Conservation (phyloP, 2,888 invertebrate species). For the Eristalis tenax region DNA sequence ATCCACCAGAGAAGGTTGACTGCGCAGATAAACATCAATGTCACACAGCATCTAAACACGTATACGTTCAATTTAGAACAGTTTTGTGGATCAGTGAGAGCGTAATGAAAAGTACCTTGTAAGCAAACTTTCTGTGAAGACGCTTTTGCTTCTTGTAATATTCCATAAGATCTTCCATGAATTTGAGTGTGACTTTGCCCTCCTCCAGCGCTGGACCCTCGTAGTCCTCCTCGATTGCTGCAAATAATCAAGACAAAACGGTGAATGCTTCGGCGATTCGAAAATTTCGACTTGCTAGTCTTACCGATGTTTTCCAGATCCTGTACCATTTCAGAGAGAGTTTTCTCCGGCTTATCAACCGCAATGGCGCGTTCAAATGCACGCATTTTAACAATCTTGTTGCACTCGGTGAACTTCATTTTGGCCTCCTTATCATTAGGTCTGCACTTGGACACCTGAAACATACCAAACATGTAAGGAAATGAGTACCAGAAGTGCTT, state of each 20-base stretch:
- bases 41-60: conserved; percentile 91
- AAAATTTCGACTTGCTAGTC: conserved; percentile 2
- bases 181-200: conserved; percentile 93
- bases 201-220: conserved; percentile 93
- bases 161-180: conserved; percentile 94
- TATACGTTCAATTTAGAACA: background rate
- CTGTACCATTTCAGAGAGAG: conserved; percentile 90
- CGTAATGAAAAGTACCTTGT: conserved; percentile 85
- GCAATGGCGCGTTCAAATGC: conserved; percentile 99
- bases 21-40: conserved; percentile 91
- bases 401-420: conserved; percentile 95
- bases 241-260: too few species aligned
- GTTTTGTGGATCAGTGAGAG: background rate
- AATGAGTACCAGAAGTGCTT: background rate
- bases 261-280: background rate
- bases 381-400: conserved; percentile 95
- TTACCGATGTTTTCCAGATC: conserved; percentile 95
- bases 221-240: conserved; percentile 98
- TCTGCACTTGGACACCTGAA: conserved; percentile 92
- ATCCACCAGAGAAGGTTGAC: conserved; percentile 93
- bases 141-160: conserved; percentile 95
- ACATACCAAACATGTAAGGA: background rate
- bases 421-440: conserved; percentile 98
- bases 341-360: conserved; percentile 93
- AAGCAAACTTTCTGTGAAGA: conserved; percentile 98